phyloP scores from a whole-genome alignment of 2,113 vertebrate genomes.

The Fregata magnificens region DNA sequence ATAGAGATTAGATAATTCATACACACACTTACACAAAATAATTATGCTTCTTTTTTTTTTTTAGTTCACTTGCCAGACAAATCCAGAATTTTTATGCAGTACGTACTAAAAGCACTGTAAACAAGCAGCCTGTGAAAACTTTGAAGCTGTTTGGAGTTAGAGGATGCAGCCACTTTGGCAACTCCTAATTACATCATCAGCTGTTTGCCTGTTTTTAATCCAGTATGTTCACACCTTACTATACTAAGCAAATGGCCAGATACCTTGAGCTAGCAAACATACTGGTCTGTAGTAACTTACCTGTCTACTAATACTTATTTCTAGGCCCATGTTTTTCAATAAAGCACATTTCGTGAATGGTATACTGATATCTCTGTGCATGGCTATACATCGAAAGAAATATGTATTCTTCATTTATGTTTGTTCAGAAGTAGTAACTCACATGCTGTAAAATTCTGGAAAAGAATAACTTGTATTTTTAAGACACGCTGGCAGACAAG shows the following conservation, averaged over 20 bases:
- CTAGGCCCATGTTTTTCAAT: neutral
- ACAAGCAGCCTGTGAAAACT: neutral
- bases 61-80: neutral
- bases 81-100: neutral
- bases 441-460: neutral
- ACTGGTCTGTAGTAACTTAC: neutral
- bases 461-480: neutral
- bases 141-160: neutral
- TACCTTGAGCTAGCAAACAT: neutral
- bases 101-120: neutral
- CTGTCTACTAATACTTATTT: neutral
- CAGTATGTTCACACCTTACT: neutral
- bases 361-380: neutral
- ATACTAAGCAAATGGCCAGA: neutral
- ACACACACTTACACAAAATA: neutral
- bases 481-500: neutral
- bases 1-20: neutral
- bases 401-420: neutral
- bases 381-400: neutral
- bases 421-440: neutral
- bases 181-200: neutral
- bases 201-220: neutral
- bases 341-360: neutral
- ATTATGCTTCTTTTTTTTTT: neutral
- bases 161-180: neutral